Evolutionary conservation across 1,140 invertebrate species (phyloP).

Genomic region (Heliothis virescens): DNA sequence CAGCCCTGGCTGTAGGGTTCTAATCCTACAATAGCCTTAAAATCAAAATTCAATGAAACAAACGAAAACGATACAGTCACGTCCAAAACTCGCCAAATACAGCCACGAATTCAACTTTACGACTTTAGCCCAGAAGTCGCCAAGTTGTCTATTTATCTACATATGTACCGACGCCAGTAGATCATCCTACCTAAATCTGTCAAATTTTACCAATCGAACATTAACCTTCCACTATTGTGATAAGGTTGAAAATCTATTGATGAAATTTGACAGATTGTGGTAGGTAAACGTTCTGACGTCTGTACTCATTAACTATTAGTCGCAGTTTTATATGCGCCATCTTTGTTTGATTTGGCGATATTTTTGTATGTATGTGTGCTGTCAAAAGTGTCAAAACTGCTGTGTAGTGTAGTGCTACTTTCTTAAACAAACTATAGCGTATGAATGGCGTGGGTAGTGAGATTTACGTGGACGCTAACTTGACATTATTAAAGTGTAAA

Average conservation of each 20-base stretch:
- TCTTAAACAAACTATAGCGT: neutral
- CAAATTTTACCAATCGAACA: too few species aligned
- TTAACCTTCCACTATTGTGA: too few species aligned
- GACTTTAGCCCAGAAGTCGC: slow-evolving; percentile 3
- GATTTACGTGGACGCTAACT: neutral
- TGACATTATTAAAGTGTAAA: too few species aligned
- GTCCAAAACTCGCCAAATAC: slow-evolving; percentile 2
- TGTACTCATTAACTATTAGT: neutral
- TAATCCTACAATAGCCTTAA: neutral
- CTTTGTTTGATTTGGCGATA: neutral
- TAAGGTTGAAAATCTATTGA: too few species aligned
- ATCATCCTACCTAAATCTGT: too few species aligned
- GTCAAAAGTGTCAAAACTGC: slow-evolving; percentile 11
- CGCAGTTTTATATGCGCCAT: neutral
- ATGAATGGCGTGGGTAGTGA: slow-evolving; percentile 12
- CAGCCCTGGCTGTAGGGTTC: too few species aligned
- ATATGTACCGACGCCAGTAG: too few species aligned
- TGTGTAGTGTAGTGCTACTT: slow-evolving; percentile 2
- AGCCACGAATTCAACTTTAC: neutral
- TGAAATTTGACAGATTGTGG: too few species aligned
- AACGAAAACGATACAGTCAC: neutral
- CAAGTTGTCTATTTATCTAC: neutral
- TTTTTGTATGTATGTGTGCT: neutral
- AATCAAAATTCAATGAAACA: neutral
- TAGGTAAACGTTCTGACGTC: too few species aligned